phyloP scores from a whole-genome alignment of 2,888 invertebrate genomes.

The Tetramorium bicarinatum region DNA sequence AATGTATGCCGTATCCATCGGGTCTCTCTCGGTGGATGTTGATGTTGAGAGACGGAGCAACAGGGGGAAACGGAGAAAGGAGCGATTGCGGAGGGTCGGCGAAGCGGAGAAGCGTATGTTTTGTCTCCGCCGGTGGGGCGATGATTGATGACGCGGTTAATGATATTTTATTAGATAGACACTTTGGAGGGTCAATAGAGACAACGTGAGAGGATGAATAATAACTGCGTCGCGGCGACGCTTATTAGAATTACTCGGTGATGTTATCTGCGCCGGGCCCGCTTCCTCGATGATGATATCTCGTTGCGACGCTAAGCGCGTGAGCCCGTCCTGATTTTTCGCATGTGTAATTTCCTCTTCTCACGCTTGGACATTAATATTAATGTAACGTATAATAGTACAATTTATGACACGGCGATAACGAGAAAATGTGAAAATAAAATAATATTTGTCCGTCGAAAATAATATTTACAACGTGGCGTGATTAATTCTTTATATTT shows the following conservation, averaged over 20 bases:
- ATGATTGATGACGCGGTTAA: slow-evolving; percentile 82
- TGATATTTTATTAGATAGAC: slow-evolving; percentile 81
- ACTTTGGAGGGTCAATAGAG: slow-evolving; percentile 79
- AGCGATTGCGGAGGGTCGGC: slow-evolving; percentile 49
- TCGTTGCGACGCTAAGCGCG: not conserved
- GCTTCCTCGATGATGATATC: slow-evolving; percentile 13
- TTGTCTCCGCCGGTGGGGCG: slow-evolving; percentile 78
- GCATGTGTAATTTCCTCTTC: not conserved
- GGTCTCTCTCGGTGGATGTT: slow-evolving; percentile 59
- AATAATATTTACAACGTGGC: not conserved
- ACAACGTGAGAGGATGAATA: slow-evolving; percentile 79
- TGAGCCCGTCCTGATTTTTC: slow-evolving; percentile 9
- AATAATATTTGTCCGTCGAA: not conserved
- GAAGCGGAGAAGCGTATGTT: slow-evolving; percentile 73
- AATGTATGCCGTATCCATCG: slow-evolving; percentile 67
- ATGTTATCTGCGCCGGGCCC: slow-evolving; percentile 63
- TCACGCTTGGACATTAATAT: slow-evolving; percentile 1
- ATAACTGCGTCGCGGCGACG: slow-evolving; percentile 77
- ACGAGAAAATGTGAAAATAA: not conserved
- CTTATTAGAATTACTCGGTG: slow-evolving; percentile 76
- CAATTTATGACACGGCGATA: not conserved
- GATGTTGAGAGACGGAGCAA: slow-evolving; percentile 46
- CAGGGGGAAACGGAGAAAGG: slow-evolving; percentile 54
- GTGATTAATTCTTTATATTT: not conserved
- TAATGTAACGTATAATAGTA: not conserved